phyloP scores from a whole-genome alignment of 2,797 vertebrate species.

The Synanceia verrucosa region DNA sequence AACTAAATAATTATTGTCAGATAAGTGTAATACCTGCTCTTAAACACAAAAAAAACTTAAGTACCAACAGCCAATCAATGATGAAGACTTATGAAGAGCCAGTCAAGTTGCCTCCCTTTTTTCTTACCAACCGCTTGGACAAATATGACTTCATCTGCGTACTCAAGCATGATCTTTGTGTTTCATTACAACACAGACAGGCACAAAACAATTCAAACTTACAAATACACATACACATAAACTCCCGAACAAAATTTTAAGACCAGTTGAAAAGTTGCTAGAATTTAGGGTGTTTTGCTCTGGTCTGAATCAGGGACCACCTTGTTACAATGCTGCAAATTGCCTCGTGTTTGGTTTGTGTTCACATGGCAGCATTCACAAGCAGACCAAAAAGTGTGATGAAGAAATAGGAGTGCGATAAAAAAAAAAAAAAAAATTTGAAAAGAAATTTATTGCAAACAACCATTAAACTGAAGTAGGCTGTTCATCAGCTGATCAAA shows the following conservation, averaged over 20 bases:
- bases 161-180: neutral
- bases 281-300: too few species aligned
- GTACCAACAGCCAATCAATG: neutral
- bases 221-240: neutral
- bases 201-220: neutral
- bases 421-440: too few species aligned
- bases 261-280: too few species aligned
- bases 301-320: too few species aligned
- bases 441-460: too few species aligned
- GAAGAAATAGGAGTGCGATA: too few species aligned
- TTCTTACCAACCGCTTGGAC: neutral
- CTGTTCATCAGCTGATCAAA: too few species aligned
- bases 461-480: too few species aligned
- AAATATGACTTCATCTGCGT: neutral
- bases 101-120: neutral
- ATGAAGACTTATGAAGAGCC: neutral
- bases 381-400: too few species aligned
- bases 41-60: neutral
- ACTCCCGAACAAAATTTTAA: neutral
- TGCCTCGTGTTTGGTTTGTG: too few species aligned
- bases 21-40: neutral
- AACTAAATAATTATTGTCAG: neutral
- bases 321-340: too few species aligned
- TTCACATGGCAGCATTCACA: too few species aligned
- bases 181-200: neutral